A percentile compares a stretch with the other conserved stretches of the same genome.
phyloP scores from a whole-genome alignment of 2,113 vertebrate species.

The Pontoporia blainvillei region DNA sequence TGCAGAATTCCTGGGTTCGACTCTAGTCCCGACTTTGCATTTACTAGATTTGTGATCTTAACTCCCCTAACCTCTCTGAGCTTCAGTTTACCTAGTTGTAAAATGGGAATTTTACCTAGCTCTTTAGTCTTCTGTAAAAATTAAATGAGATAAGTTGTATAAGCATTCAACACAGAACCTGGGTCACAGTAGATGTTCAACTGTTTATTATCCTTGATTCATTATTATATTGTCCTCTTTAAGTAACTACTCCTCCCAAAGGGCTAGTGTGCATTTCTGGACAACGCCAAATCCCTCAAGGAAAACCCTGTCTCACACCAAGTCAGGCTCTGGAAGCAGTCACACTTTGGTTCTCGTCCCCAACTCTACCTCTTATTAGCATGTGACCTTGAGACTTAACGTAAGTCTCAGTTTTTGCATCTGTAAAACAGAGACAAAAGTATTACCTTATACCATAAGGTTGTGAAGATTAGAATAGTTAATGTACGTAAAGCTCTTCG shows the following conservation, averaged over 20 bases:
- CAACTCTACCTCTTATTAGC: background rate
- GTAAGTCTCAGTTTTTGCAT: background rate
- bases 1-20: background rate
- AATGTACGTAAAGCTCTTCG: background rate
- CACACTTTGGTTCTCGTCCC: background rate
- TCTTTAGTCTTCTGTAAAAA: background rate
- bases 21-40: background rate
- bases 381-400: background rate
- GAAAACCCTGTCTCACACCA: background rate
- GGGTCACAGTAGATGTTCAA: background rate
- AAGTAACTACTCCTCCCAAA: background rate
- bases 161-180: background rate
- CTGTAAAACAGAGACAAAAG: background rate
- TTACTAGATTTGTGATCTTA: background rate
- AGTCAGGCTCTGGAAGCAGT: background rate
- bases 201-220: background rate
- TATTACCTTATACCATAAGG: too few species aligned
- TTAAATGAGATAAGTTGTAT: background rate
- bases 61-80: background rate
- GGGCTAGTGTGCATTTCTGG: background rate
- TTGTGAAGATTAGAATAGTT: background rate
- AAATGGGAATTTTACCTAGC: background rate
- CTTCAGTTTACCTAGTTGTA: background rate
- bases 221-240: background rate
- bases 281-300: background rate